phyloP scores from a whole-genome alignment of 2,113 vertebrate genomes.

The Esox niger region DNA sequence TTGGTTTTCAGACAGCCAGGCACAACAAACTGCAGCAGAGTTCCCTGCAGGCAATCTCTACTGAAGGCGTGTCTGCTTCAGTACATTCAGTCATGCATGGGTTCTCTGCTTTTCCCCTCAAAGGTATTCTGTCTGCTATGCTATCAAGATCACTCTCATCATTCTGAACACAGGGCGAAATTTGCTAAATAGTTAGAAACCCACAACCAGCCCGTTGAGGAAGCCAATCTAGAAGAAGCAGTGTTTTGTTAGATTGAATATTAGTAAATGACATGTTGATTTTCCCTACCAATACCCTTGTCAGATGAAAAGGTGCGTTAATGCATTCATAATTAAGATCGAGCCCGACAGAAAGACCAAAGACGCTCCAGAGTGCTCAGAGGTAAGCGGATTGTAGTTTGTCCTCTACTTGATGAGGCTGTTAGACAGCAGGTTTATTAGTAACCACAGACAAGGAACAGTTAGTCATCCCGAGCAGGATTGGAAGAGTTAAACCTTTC shows the following conservation, averaged over 20 bases:
- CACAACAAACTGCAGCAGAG: slow-evolving; percentile 1
- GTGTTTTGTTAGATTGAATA: slow-evolving; percentile 51
- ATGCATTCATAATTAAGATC: slow-evolving; percentile 23
- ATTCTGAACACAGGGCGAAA: slow-evolving; percentile 43
- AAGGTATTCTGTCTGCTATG: slow-evolving; percentile 26
- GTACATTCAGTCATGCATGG: slow-evolving; percentile 51
- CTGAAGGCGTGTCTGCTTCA: slow-evolving; percentile 39
- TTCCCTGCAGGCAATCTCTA: slow-evolving; percentile 14
- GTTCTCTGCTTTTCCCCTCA: slow-evolving; percentile 36
- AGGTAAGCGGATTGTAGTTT: slow-evolving; percentile 33
- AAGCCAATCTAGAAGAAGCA: slow-evolving; percentile 38
- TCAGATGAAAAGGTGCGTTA: slow-evolving; percentile 30
- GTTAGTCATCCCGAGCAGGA: slow-evolving; percentile 64
- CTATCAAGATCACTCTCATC: slow-evolving; percentile 10
- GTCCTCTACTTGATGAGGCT: slow-evolving; percentile 21
- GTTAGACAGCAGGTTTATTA: slow-evolving; percentile 68
- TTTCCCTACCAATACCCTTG: slow-evolving; percentile 37
- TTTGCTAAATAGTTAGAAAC: slow-evolving; percentile 50
- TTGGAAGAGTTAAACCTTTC: slow-evolving; percentile 61
- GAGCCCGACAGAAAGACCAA: not conserved
- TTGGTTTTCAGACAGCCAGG: slow-evolving; percentile 39
- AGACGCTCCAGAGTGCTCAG: not conserved
- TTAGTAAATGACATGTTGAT: slow-evolving; percentile 32
- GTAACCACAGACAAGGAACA: slow-evolving; percentile 88
- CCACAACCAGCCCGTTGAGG: slow-evolving; percentile 45